Evolutionary conservation across 2,888 invertebrate species (phyloP).

Genomic region (Athripsodes cinereus): DNA sequence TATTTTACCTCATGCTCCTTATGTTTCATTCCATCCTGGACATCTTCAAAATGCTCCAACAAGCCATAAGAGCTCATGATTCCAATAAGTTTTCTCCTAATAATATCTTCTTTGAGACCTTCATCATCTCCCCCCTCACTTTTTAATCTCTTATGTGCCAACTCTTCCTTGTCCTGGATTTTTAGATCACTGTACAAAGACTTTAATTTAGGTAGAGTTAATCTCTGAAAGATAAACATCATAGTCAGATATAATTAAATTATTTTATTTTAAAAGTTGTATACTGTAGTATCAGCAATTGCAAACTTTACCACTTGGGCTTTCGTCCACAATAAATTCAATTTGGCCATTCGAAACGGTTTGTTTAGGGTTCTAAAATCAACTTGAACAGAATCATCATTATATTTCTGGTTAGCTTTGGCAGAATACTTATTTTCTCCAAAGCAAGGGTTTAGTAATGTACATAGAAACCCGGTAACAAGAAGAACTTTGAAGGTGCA

Average conservation of each 20-base stretch:
- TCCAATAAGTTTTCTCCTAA: conserved; percentile 72
- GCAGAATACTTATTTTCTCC: conserved; percentile 62
- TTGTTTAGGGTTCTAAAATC: conserved; percentile 68
- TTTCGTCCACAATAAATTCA: conserved; percentile 86
- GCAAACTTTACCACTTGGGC: conserved; percentile 84
- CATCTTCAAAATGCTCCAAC: conserved; percentile 71
- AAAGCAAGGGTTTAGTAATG: background rate
- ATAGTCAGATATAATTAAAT: no score
- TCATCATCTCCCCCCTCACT: conserved; percentile 82
- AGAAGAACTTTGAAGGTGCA: background rate
- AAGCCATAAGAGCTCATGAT: conserved; percentile 79
- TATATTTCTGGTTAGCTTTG: conserved; percentile 47
- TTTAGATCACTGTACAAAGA: conserved; percentile 83
- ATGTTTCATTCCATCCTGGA: conserved; percentile 51
- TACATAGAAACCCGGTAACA: background rate
- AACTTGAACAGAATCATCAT: conserved; percentile 34
- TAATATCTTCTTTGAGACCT: conserved; percentile 73
- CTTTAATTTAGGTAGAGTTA: conserved; percentile 78
- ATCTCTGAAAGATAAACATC: conserved; percentile 50
- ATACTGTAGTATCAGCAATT: no score
- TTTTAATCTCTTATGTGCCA: conserved; percentile 74
- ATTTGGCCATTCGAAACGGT: conserved; percentile 85
- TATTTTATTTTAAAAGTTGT: no score
- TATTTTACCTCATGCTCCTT: conserved; percentile 48
- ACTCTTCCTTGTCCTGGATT: conserved; percentile 89